Conservation (phyloP, 1,140 invertebrate species). For the Heterodera carotae region DNA sequence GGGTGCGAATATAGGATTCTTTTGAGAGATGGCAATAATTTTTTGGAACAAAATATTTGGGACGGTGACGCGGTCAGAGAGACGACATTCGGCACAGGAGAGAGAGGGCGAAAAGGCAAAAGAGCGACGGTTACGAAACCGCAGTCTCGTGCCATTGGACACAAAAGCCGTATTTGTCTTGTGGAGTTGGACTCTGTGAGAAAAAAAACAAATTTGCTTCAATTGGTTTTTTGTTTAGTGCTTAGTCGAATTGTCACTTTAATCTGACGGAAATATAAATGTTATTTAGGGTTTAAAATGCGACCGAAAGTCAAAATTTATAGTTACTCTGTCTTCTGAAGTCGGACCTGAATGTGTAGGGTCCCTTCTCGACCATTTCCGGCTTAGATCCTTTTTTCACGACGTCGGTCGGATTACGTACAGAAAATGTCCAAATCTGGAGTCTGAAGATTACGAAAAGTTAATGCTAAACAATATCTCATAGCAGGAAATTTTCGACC, state of each 20-base stretch:
- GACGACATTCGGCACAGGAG: constrained; percentile 51
- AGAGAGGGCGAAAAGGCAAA: constrained; percentile 49
- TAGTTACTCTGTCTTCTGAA: too few species aligned
- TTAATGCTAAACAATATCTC: not conserved
- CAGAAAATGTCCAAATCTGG: constrained; percentile 51
- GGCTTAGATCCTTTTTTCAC: constrained; percentile 53
- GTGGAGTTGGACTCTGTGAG: constrained; percentile 16
- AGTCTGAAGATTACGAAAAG: constrained; percentile 32
- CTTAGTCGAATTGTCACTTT: too few species aligned
- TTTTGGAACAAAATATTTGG: constrained; percentile 62
- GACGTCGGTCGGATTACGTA: constrained; percentile 53
- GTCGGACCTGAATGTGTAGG: constrained; percentile 52
- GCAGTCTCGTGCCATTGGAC: constrained; percentile 52
- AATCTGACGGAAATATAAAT: too few species aligned
- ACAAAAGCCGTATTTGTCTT: constrained; percentile 33
- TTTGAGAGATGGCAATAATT: not conserved
- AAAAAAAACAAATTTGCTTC: not conserved
- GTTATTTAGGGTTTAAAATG: too few species aligned
- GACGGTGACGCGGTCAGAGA: constrained; percentile 52
- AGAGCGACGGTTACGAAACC: constrained; percentile 52
- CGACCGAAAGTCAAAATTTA: too few species aligned
- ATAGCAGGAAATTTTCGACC: too few species aligned
- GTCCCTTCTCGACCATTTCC: constrained; percentile 54
- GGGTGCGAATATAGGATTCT: constrained; percentile 8
- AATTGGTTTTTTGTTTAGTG: too few species aligned